These are phyloP conservation scores for Acridotheres tristis DNA, from an alignment of 2,797 vertebrate species.

Conservation along the genomic window DNA sequence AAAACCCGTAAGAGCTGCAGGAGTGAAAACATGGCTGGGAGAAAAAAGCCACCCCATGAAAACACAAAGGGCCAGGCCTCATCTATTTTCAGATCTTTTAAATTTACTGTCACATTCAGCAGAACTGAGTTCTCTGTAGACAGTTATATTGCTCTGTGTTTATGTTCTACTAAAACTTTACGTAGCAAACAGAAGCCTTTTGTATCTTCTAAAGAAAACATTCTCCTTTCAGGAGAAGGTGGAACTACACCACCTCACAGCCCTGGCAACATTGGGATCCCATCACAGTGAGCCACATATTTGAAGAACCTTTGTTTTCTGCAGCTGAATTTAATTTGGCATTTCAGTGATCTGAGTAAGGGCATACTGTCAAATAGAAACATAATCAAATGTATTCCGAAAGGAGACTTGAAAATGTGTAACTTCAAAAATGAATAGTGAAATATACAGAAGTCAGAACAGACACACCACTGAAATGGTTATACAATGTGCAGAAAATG, in stretches of 20 bases:
- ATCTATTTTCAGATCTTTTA: neutral
- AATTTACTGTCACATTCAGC: neutral
- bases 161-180: neutral
- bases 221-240: slow-evolving; percentile 17
- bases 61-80: neutral
- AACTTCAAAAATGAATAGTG: neutral
- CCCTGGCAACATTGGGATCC: neutral
- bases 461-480: neutral
- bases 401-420: neutral
- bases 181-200: slow-evolving; percentile 16
- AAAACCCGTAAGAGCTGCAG: neutral
- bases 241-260: neutral
- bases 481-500: neutral
- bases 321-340: neutral
- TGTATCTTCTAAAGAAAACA: neutral
- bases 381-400: neutral
- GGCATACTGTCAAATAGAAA: neutral
- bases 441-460: neutral
- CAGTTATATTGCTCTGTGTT: neutral
- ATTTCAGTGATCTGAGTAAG: neutral
- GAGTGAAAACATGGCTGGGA: neutral
- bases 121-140: neutral
- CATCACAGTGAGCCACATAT: neutral
- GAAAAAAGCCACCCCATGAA: neutral
- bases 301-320: neutral